Percentiles rank a stretch among this genome's conserved stretches.
These are phyloP conservation scores for Limnephilus marmoratus DNA, from an alignment of 2,888 invertebrate species.

Conservation along the genomic window DNA sequence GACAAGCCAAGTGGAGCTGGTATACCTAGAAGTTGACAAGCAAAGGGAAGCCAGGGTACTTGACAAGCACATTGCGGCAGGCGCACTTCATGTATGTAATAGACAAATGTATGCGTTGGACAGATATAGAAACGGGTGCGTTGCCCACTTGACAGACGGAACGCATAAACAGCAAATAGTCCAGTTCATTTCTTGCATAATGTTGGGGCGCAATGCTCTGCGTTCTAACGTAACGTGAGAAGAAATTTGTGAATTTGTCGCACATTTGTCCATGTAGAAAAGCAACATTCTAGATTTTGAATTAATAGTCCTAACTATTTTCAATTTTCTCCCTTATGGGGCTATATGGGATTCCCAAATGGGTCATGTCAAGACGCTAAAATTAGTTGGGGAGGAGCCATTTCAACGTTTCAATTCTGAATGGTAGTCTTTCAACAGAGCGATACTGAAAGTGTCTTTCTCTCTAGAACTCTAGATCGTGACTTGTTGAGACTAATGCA, in stretches of 20 bases:
- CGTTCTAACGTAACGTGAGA: slow-evolving; percentile 49
- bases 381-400: no score
- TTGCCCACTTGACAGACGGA: slow-evolving; percentile 47
- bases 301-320: no score
- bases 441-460: no score
- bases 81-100: not conserved
- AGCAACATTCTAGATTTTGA: not conserved
- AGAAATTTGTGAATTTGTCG: slow-evolving; percentile 64
- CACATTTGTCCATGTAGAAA: slow-evolving; percentile 47
- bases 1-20: not conserved
- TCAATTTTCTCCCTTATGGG: no score
- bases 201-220: slow-evolving; percentile 46
- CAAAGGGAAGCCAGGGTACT: not conserved
- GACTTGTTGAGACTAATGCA: no score
- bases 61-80: not conserved
- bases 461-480: no score
- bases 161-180: slow-evolving; percentile 43
- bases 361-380: no score
- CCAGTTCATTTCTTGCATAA: slow-evolving; percentile 53
- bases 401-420: no score
- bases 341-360: no score
- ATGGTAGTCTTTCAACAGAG: no score
- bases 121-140: slow-evolving; percentile 12
- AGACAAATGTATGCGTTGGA: not conserved
- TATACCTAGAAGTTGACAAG: not conserved